phyloP scores from a whole-genome alignment of 2,113 vertebrate genomes.

The Pachycephala philippinensis region DNA sequence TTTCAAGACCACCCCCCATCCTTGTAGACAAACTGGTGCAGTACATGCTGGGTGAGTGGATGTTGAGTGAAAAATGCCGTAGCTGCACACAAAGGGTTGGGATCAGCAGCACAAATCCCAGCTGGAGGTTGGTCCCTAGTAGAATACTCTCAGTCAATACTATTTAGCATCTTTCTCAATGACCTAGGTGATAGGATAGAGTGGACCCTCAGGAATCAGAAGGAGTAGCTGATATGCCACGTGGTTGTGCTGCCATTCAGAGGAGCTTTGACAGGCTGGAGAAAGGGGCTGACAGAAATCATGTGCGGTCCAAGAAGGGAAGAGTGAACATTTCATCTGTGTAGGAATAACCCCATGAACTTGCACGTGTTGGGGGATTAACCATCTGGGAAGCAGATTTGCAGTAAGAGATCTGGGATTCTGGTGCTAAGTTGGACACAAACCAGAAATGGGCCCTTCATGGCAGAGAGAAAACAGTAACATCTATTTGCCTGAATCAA shows the following conservation, averaged over 20 bases:
- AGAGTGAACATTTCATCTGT: not conserved
- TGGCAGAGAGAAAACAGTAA: not conserved
- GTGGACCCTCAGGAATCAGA: not conserved
- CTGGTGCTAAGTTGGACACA: not conserved
- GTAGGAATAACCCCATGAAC: not conserved
- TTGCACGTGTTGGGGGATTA: rapidly evolving
- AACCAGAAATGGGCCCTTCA: not conserved
- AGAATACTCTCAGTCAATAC: not conserved
- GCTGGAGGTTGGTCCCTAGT: not conserved
- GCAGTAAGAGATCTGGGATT: not conserved
- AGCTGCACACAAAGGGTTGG: not conserved
- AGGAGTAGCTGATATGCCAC: not conserved
- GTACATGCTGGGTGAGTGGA: not conserved
- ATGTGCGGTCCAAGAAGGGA: not conserved
- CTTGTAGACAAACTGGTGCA: not conserved
- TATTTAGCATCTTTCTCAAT: not conserved
- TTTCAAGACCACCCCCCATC: not conserved
- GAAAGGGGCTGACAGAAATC: not conserved
- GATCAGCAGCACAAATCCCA: not conserved
- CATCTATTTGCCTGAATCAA: not conserved
- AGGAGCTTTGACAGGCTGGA: not conserved
- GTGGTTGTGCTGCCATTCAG: not conserved
- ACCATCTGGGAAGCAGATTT: not conserved
- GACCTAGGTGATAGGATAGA: not conserved
- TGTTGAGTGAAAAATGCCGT: not conserved